Conservation (phyloP, 2,113 vertebrate species). For the Paradoxurus hermaphroditus region DNA sequence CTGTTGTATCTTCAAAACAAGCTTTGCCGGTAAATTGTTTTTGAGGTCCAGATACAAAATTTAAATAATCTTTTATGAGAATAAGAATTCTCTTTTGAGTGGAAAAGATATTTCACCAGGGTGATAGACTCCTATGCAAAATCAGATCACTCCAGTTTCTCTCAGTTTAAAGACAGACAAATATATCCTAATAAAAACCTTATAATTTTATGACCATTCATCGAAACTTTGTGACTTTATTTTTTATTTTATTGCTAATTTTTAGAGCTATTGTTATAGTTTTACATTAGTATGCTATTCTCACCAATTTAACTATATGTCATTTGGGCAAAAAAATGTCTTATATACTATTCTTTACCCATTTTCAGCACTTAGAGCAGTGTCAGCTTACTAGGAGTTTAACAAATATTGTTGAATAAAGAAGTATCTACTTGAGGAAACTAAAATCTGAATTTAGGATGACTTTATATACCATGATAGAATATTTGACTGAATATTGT, state of each 20-base stretch:
- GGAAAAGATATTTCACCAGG: background rate
- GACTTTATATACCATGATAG: background rate
- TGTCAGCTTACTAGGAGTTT: background rate
- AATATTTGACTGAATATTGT: background rate
- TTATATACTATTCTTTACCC: background rate
- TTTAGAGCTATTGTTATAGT: background rate
- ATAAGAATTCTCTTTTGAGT: background rate
- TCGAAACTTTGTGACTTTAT: background rate
- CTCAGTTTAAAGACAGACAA: background rate
- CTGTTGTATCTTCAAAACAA: background rate
- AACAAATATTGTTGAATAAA: background rate
- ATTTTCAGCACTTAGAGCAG: background rate
- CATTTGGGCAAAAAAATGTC: background rate
- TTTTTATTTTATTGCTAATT: background rate
- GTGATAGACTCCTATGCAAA: background rate
- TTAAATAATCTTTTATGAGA: background rate
- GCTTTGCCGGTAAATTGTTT: background rate
- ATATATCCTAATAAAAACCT: background rate
- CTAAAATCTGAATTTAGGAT: background rate
- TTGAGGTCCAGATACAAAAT: background rate
- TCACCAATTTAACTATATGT: background rate
- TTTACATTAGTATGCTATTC: background rate
- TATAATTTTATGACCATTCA: background rate
- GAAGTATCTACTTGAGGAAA: background rate
- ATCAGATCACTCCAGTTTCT: background rate